Evolutionary conservation across 2,797 vertebrate species (phyloP).

Genomic region (Silurus lanzhouensis): DNA sequence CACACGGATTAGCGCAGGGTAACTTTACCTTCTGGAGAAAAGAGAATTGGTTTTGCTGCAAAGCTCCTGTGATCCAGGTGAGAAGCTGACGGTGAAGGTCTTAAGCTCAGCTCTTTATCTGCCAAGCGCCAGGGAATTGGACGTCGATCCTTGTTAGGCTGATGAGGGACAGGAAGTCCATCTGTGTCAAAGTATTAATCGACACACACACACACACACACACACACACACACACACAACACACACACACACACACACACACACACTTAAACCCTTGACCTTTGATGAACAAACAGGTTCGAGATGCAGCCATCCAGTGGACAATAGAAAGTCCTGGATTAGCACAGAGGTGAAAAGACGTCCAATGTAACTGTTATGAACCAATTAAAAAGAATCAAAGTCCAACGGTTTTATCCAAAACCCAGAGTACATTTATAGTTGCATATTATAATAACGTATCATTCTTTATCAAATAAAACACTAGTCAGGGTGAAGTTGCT

Average conservation of each 20-base stretch:
- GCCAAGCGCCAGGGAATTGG: slow-evolving; percentile 61
- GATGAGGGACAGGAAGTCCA: slow-evolving; percentile 63
- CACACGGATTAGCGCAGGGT: slow-evolving; percentile 77
- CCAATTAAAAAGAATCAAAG: not conserved
- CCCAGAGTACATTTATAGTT: no score
- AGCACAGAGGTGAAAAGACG: slow-evolving; percentile 25
- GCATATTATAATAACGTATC: not conserved
- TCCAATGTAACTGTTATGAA: slow-evolving; percentile 34
- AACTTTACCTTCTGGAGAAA: slow-evolving; percentile 73
- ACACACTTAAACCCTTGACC: slow-evolving; percentile 26
- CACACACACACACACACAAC: not conserved
- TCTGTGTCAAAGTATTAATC: slow-evolving; percentile 9
- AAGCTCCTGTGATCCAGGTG: slow-evolving; percentile 77
- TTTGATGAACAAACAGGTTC: slow-evolving; percentile 43
- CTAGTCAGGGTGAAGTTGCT: not conserved
- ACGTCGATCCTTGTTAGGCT: slow-evolving; percentile 33
- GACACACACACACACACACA: slow-evolving; percentile 7
- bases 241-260: slow-evolving; percentile 4
- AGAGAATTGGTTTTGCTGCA: slow-evolving; percentile 75
- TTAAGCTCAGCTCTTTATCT: slow-evolving; percentile 76
- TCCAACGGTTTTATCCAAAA: not conserved
- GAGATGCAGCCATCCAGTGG: slow-evolving; percentile 24
- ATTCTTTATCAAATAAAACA: not conserved
- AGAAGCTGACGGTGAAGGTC: slow-evolving; percentile 80
- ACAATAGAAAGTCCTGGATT: slow-evolving; percentile 27